Percentiles rank a stretch among this genome's conserved stretches.
Conservation (phyloP, 2,888 invertebrate species). For the Acanthococcus lagerstroemiae region DNA sequence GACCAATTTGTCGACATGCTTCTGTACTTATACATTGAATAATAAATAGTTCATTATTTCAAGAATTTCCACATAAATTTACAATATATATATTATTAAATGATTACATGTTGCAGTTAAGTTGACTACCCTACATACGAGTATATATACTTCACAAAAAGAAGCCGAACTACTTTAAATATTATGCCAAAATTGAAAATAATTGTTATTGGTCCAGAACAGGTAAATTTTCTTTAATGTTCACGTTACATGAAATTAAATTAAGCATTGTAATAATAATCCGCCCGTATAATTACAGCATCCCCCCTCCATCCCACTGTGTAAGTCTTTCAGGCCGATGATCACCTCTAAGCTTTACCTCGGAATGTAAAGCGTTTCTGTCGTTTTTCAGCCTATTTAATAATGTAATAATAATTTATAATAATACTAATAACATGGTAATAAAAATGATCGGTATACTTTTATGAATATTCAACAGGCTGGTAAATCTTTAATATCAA, state of each 20-base stretch:
- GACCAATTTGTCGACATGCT: too few relatives aligned
- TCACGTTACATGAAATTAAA: neutral
- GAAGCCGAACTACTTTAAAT: too few relatives aligned
- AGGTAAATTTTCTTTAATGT: neutral
- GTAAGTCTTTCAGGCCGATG: too few relatives aligned
- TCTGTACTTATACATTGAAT: too few relatives aligned
- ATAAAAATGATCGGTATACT: neutral
- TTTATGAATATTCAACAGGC: neutral
- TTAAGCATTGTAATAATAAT: neutral
- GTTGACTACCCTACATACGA: too few relatives aligned
- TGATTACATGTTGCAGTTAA: too few relatives aligned
- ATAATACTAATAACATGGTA: neutral
- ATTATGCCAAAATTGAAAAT: neutral
- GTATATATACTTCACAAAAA: too few relatives aligned
- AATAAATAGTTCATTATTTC: too few relatives aligned
- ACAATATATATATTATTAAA: too few relatives aligned
- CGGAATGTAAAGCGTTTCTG: neutral
- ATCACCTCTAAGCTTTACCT: neutral
- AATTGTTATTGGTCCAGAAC: conserved; percentile 10
- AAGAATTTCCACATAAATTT: too few relatives aligned
- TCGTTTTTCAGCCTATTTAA: neutral
- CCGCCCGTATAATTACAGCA: neutral
- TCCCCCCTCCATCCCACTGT: too few relatives aligned
- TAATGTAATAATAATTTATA: neutral
- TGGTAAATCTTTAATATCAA: conserved; percentile 23